Evolutionary conservation across 2,888 invertebrate genomes (phyloP).

Genomic region (Spodoptera exigua): DNA sequence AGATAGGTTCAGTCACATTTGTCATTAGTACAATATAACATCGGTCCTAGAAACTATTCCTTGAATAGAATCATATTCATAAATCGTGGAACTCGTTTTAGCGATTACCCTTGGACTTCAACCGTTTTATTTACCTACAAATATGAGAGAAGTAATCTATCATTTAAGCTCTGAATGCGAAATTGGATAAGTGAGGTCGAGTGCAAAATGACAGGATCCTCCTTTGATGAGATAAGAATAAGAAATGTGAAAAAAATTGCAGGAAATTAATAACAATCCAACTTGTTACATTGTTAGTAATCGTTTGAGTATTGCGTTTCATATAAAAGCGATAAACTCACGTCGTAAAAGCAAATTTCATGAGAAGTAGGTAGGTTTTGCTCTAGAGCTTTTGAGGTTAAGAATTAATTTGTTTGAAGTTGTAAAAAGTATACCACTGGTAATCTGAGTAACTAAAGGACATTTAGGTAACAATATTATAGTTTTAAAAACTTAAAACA

Average conservation of each 20-base stretch:
- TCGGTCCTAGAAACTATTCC: neutral
- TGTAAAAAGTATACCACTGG: too few species aligned
- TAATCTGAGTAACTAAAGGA: too few species aligned
- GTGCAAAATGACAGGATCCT: constrained; percentile 40
- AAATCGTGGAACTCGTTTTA: neutral
- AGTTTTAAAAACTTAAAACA: too few species aligned
- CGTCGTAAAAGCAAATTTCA: too few species aligned
- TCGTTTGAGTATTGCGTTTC: neutral
- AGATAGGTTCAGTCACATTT: neutral
- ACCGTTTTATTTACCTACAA: constrained; percentile 20
- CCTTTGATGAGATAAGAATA: constrained; percentile 14
- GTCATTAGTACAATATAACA: neutral
- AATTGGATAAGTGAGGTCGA: constrained; percentile 46
- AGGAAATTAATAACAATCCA: constrained; percentile 29
- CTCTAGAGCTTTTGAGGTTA: too few species aligned
- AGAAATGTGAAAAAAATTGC: constrained; percentile 34
- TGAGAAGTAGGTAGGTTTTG: too few species aligned
- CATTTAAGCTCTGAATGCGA: constrained; percentile 44
- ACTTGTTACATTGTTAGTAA: constrained; percentile 12
- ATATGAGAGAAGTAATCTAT: constrained; percentile 23
- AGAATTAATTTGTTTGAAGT: too few species aligned
- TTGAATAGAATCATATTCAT: too few species aligned
- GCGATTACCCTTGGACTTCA: neutral
- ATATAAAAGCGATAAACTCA: too few species aligned
- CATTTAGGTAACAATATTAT: too few species aligned